These are phyloP conservation scores for Muscicapa comitata DNA, from an alignment of 2,797 vertebrate species.

Conservation along the genomic window DNA sequence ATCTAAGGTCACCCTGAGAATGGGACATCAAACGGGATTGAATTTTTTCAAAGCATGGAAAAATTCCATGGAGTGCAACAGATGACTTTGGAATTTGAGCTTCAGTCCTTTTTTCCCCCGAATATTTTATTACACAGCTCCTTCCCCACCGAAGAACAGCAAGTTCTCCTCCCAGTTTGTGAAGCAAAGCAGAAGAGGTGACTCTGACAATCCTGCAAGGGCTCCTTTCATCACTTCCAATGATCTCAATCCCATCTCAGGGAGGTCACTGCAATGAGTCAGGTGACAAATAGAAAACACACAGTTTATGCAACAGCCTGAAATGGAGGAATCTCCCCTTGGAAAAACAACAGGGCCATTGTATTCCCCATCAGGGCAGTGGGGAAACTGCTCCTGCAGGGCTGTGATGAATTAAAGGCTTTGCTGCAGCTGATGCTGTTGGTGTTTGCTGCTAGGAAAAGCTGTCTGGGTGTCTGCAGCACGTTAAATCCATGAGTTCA, in stretches of 20 bases:
- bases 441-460: neutral
- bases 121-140: neutral
- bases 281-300: slow-evolving; percentile 24
- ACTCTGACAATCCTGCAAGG: neutral
- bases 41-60: neutral
- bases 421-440: neutral
- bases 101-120: neutral
- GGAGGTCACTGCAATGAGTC: neutral
- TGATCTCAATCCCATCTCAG: neutral
- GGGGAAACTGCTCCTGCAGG: neutral
- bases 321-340: neutral
- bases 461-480: neutral
- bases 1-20: neutral
- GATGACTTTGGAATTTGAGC: slow-evolving; percentile 30
- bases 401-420: slow-evolving; percentile 25
- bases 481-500: fast-evolving
- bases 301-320: neutral
- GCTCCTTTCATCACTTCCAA: neutral
- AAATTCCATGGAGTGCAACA: neutral
- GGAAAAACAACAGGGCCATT: slow-evolving; percentile 1
- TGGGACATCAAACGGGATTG: neutral
- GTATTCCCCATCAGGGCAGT: neutral
- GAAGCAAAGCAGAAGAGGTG: neutral
- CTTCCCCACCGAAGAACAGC: neutral
- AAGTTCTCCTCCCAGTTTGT: neutral